These are phyloP conservation scores for Sinocyclocheilus anshuiensis DNA, from an alignment of 2,113 vertebrate species.

Conservation along the genomic window DNA sequence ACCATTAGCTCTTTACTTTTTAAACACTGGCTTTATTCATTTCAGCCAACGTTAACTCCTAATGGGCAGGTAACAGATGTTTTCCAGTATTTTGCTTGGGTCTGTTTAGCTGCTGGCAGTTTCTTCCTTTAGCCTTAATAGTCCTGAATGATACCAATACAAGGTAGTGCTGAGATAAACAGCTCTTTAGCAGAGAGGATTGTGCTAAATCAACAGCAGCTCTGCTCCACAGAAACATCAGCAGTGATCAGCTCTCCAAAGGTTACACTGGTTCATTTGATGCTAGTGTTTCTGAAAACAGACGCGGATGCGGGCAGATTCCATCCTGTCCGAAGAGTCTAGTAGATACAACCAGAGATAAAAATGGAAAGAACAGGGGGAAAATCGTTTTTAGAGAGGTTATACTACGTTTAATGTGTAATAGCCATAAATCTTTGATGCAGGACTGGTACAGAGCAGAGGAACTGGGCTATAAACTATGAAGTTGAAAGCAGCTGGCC, in stretches of 20 bases:
- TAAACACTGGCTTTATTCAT: not conserved
- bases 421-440: conserved; percentile 43
- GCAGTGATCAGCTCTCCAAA: conserved; percentile 12
- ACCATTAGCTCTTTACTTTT: conserved; percentile 2
- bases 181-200: conserved; percentile 17
- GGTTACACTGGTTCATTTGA: conserved; percentile 24
- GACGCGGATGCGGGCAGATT: not conserved
- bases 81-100: conserved; percentile 27
- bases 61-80: not conserved
- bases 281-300: not conserved
- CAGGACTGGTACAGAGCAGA: conserved; percentile 5
- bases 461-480: conserved; percentile 32
- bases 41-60: not conserved
- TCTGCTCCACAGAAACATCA: conserved; percentile 24
- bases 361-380: not conserved
- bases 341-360: conserved; percentile 1
- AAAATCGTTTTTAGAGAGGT: not conserved
- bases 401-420: conserved; percentile 24
- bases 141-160: conserved; percentile 20
- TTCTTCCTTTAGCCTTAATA: conserved; percentile 22
- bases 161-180: conserved; percentile 35
- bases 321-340: not conserved
- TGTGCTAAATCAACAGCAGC: conserved; percentile 34
- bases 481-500: not conserved
- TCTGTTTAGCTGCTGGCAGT: conserved; percentile 10